Evolutionary conservation across 2,888 invertebrate genomes (phyloP).

Genomic region (Tenthredo livida): DNA sequence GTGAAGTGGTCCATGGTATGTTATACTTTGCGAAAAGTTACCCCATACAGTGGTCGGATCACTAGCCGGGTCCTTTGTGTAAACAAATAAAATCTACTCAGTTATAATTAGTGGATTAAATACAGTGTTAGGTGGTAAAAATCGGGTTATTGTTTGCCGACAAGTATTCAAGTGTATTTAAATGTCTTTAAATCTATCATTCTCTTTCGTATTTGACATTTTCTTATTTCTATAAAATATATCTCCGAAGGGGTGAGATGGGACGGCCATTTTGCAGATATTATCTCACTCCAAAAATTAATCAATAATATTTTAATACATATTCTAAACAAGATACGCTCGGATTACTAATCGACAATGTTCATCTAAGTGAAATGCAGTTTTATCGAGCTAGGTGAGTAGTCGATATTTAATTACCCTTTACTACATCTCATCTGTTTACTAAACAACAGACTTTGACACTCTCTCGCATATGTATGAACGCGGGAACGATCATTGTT

Average conservation of each 20-base stretch:
- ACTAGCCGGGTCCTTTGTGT: conserved; percentile 52
- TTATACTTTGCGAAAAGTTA: conserved; percentile 45
- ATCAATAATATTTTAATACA: conserved; percentile 36
- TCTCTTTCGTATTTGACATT: neutral
- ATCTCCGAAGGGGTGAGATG: conserved; percentile 29
- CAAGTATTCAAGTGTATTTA: neutral
- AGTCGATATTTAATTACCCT: conserved; percentile 27
- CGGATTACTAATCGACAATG: conserved; percentile 21
- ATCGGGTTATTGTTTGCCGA: neutral
- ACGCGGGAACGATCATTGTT: conserved; percentile 37
- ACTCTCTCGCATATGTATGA: neutral
- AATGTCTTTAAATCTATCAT: neutral
- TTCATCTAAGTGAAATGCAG: conserved; percentile 59
- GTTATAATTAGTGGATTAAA: neutral
- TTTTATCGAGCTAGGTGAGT: conserved; percentile 61
- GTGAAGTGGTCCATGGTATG: conserved; percentile 7
- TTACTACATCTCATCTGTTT: conserved; percentile 19
- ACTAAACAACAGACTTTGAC: neutral
- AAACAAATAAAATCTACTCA: conserved; percentile 46
- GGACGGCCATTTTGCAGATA: conserved; percentile 50
- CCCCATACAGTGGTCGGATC: conserved; percentile 29
- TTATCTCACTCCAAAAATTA: conserved; percentile 39
- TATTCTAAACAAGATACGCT: neutral
- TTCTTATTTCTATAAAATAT: neutral
- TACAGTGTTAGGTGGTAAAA: neutral